phyloP scores from a whole-genome alignment of 2,888 invertebrate genomes.

The Dryococelus australis region DNA sequence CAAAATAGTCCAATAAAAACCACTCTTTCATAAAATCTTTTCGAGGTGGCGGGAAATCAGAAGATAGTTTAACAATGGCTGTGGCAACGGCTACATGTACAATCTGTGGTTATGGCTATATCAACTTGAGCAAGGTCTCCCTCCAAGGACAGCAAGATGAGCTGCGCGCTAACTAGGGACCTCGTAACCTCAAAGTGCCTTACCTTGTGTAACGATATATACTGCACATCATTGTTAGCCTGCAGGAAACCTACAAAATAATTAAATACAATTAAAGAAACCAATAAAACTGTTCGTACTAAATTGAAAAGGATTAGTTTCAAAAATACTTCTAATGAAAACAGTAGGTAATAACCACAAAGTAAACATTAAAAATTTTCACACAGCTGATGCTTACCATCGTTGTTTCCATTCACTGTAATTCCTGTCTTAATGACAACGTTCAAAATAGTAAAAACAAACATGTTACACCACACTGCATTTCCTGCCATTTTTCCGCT shows the following conservation, averaged over 20 bases:
- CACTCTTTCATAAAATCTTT: too few relatives aligned
- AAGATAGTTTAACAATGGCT: background rate
- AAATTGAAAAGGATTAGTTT: background rate
- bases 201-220: constrained; percentile 69
- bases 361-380: too few relatives aligned
- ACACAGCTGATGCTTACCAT: constrained; percentile 64
- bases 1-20: too few relatives aligned
- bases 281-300: background rate
- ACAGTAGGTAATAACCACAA: too few relatives aligned
- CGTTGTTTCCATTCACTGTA: constrained; percentile 76
- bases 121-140: too few relatives aligned
- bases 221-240: constrained; percentile 72
- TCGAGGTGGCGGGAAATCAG: too few relatives aligned
- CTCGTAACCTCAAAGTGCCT: constrained; percentile 38
- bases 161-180: background rate
- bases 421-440: constrained; percentile 72
- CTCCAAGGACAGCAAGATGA: too few relatives aligned
- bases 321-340: too few relatives aligned
- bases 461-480: constrained; percentile 65
- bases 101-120: too few relatives aligned
- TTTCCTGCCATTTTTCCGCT: constrained; percentile 45
- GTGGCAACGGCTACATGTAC: too few relatives aligned
- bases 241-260: constrained; percentile 72
- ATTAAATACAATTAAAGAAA: constrained; percentile 43
- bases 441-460: constrained; percentile 72